phyloP scores from a whole-genome alignment of 1,140 invertebrate genomes.

The Drosophila ironensis region DNA sequence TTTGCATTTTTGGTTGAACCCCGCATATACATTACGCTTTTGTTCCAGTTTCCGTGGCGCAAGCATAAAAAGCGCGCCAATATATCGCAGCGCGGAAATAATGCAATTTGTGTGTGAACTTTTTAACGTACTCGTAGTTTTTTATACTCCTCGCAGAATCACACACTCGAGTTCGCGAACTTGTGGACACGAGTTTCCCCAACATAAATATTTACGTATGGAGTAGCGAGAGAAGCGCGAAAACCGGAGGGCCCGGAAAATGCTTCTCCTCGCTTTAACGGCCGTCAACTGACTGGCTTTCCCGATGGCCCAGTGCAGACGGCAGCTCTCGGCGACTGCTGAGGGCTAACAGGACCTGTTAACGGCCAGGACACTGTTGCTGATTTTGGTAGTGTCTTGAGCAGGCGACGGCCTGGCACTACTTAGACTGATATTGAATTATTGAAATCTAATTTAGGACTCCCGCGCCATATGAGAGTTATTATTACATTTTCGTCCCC shows the following conservation, averaged over 20 bases:
- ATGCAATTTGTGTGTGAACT: conserved; percentile 80
- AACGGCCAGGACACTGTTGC: conserved; percentile 16
- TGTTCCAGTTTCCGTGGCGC: conserved; percentile 20
- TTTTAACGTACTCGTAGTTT: conserved; percentile 66
- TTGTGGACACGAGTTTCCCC: conserved; percentile 47
- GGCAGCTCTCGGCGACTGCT: conserved; percentile 23
- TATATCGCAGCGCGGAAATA: conserved; percentile 69
- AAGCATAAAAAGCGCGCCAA: conserved; percentile 65
- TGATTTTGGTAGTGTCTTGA: neutral
- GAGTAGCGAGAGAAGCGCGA: conserved; percentile 11
- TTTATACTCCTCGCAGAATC: conserved; percentile 23
- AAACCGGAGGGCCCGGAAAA: neutral
- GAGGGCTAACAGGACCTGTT: conserved; percentile 24
- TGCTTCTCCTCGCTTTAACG: conserved; percentile 30
- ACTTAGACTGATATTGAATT: conserved; percentile 27
- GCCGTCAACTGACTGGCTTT: conserved; percentile 44
- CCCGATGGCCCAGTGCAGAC: conserved; percentile 23
- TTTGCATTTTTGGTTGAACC: neutral
- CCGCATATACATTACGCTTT: conserved; percentile 49
- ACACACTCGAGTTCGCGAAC: conserved; percentile 3
- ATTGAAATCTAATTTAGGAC: conserved; percentile 38
- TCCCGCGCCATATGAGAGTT: conserved; percentile 10
- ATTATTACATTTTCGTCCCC: conserved; percentile 19
- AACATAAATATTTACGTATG: conserved; percentile 74
- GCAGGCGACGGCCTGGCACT: neutral